Evolutionary conservation across 2,888 invertebrate species (phyloP).

Genomic region (Portevinia maculata): DNA sequence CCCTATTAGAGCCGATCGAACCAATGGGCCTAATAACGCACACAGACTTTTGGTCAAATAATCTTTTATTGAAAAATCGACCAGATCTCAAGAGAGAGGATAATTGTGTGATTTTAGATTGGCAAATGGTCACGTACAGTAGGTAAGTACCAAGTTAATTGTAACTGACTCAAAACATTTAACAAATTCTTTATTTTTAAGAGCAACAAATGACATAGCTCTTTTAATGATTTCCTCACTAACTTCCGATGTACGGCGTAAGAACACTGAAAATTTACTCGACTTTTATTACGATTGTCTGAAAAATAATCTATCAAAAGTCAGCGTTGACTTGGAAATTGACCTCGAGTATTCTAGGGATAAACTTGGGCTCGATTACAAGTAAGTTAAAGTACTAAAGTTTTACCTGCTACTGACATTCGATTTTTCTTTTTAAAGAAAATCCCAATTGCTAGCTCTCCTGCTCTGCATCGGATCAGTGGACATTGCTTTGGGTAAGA

Average conservation of each 20-base stretch:
- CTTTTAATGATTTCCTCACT: constrained; percentile 89
- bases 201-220: constrained; percentile 91
- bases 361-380: constrained; percentile 84
- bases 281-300: constrained; percentile 88
- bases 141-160: constrained; percentile 77
- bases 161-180: not conserved
- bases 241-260: constrained; percentile 87
- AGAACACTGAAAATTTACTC: constrained; percentile 86
- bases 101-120: constrained; percentile 89
- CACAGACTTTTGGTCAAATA: constrained; percentile 93
- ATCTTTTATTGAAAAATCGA: constrained; percentile 87
- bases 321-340: constrained; percentile 86
- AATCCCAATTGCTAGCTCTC: constrained; percentile 89
- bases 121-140: constrained; percentile 93
- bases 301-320: constrained; percentile 85
- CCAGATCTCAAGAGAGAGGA: constrained; percentile 81
- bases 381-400: constrained; percentile 55
- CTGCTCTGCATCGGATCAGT: constrained; percentile 91
- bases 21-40: constrained; percentile 90
- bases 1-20: constrained; percentile 88
- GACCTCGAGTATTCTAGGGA: constrained; percentile 84
- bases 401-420: not conserved
- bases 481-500: constrained; percentile 90
- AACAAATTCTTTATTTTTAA: constrained; percentile 49
- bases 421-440: constrained; percentile 77